Conservation (phyloP, 2,888 invertebrate species). For the Troglohyphantes excavatus region DNA sequence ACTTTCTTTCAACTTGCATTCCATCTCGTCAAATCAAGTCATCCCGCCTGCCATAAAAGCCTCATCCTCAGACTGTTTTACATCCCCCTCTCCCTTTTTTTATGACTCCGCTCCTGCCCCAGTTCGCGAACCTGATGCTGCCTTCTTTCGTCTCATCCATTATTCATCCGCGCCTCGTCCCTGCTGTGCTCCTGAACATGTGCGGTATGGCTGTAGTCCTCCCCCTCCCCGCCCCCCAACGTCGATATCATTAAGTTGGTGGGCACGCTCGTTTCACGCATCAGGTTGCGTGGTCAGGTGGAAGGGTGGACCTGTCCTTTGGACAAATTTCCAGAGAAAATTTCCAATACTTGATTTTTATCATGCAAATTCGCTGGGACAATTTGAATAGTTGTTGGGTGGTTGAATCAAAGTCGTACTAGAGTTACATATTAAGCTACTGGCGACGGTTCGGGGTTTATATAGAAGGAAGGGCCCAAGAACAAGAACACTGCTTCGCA, state of each 20-base stretch:
- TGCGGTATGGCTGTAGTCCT: background rate
- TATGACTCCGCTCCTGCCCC: slow-evolving; percentile 1
- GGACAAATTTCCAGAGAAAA: too few species aligned
- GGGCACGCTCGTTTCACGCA: background rate
- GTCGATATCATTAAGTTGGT: background rate
- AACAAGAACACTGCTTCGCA: too few species aligned
- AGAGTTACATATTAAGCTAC: too few species aligned
- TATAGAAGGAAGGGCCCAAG: too few species aligned
- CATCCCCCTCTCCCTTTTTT: slow-evolving; percentile 12
- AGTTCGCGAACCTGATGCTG: slow-evolving; percentile 12
- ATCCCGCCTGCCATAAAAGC: slow-evolving; percentile 23
- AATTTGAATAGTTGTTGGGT: too few species aligned
- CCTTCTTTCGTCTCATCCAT: slow-evolving; percentile 20
- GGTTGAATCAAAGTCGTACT: too few species aligned
- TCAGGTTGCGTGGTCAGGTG: too few species aligned
- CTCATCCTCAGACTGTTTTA: slow-evolving; percentile 35
- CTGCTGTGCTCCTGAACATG: background rate
- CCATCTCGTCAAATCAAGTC: slow-evolving; percentile 13
- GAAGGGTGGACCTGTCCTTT: too few species aligned
- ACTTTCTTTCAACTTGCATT: slow-evolving; percentile 8
- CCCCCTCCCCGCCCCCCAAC: too few species aligned
- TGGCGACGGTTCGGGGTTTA: too few species aligned
- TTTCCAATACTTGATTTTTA: too few species aligned
- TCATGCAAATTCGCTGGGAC: too few species aligned
- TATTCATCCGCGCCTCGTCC: slow-evolving; percentile 6